Conservation (phyloP, 2,113 vertebrate species). For the Albula goreensis region DNA sequence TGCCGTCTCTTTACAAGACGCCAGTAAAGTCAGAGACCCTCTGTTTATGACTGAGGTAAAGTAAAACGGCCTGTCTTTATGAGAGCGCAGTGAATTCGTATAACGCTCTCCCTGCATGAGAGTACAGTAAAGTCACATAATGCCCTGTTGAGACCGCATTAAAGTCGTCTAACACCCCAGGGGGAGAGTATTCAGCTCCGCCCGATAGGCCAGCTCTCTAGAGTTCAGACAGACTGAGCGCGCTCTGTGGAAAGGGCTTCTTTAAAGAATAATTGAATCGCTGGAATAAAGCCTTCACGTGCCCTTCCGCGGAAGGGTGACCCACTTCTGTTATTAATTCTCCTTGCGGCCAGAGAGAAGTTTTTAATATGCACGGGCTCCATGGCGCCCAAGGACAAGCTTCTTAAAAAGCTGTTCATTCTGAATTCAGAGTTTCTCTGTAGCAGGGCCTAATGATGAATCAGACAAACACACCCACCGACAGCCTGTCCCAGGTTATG, state of each 20-base stretch:
- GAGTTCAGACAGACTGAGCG: neutral
- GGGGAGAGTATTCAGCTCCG: neutral
- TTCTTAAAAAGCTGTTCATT: slow-evolving; percentile 51
- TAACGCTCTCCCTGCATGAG: neutral
- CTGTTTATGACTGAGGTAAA: too few species aligned
- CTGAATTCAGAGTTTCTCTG: slow-evolving; percentile 42
- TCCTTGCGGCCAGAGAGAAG: slow-evolving; percentile 50
- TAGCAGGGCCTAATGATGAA: slow-evolving; percentile 41
- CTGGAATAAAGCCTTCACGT: neutral
- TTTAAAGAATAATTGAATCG: neutral
- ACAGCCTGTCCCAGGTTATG: slow-evolving; percentile 37
- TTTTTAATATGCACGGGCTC: slow-evolving; percentile 68
- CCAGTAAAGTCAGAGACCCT: too few species aligned
- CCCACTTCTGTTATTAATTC: slow-evolving; percentile 69
- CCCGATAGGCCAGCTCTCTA: neutral
- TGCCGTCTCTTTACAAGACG: too few species aligned
- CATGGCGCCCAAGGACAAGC: slow-evolving; percentile 65
- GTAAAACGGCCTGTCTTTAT: too few species aligned
- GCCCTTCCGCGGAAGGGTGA: neutral
- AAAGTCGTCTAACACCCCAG: neutral
- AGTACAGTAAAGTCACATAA: neutral
- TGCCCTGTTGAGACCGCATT: neutral
- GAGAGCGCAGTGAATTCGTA: too few species aligned
- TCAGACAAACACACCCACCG: slow-evolving; percentile 41
- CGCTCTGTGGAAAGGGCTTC: neutral